phyloP scores from a whole-genome alignment of 2,888 invertebrate species.

The Baccha elongata region DNA sequence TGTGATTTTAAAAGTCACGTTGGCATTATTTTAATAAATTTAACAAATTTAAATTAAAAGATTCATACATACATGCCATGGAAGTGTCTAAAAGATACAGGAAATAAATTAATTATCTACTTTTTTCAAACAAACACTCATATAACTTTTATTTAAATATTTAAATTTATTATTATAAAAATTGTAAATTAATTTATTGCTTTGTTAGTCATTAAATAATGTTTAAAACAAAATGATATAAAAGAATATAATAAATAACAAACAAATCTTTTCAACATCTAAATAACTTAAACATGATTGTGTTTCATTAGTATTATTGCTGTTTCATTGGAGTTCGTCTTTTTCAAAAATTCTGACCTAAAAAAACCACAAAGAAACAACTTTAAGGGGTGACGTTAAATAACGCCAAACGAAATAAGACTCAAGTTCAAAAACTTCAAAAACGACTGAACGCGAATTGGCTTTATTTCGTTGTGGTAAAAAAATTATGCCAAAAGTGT shows the following conservation, averaged over 20 bases:
- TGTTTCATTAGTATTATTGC: too few species aligned
- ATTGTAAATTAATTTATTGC: slow-evolving; percentile 65
- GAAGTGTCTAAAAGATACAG: slow-evolving; percentile 25
- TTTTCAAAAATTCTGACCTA: too few species aligned
- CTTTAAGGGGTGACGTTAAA: too few species aligned
- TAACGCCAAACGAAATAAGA: too few species aligned
- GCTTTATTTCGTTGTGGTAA: too few species aligned
- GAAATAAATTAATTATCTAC: slow-evolving; percentile 13
- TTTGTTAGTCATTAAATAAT: slow-evolving; percentile 71
- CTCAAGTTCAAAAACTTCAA: too few species aligned
- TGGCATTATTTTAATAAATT: slow-evolving; percentile 22
- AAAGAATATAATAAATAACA: slow-evolving; percentile 65
- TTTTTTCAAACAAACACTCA: background rate
- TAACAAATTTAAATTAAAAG: slow-evolving; percentile 17
- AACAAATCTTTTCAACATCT: slow-evolving; percentile 69
- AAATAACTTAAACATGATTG: too few species aligned
- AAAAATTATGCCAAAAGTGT: too few species aligned
- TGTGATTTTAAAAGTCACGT: too few species aligned
- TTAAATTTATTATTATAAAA: slow-evolving; percentile 43
- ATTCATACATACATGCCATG: slow-evolving; percentile 23
- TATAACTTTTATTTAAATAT: slow-evolving; percentile 17
- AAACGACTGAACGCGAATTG: too few species aligned
- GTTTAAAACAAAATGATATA: slow-evolving; percentile 56
- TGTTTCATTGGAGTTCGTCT: too few species aligned
- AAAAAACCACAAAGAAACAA: too few species aligned